Percentiles rank a stretch among this genome's conserved stretches.
Conservation (phyloP, 2,113 vertebrate genomes). For the Neoarius graeffei region DNA sequence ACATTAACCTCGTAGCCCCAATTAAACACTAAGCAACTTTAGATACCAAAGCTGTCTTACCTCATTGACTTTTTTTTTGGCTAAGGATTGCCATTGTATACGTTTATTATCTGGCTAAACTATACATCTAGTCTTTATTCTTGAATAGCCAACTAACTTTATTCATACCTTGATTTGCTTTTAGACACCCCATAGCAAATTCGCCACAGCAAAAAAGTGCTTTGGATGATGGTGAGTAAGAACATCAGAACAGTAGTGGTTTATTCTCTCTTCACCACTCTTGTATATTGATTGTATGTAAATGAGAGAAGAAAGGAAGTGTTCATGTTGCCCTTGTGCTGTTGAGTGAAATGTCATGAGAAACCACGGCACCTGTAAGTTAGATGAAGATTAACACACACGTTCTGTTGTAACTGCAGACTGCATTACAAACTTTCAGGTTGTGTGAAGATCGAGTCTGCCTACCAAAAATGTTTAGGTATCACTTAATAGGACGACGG, state of each 20-base stretch:
- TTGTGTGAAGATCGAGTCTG: neutral
- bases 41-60: neutral
- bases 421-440: neutral
- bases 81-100: neutral
- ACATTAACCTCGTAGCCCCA: neutral
- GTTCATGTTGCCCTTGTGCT: neutral
- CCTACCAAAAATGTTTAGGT: neutral
- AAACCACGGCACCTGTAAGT: constrained; percentile 27
- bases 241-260: neutral
- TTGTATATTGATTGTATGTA: constrained; percentile 2
- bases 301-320: constrained; percentile 24
- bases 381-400: constrained; percentile 19
- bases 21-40: neutral
- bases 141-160: neutral
- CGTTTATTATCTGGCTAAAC: neutral
- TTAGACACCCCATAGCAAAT: constrained; percentile 50
- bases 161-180: neutral
- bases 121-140: neutral
- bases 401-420: neutral
- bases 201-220: neutral
- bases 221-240: constrained; percentile 11
- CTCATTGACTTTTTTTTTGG: neutral
- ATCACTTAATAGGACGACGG: neutral
- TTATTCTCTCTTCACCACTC: neutral
- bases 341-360: constrained; percentile 28